Evolutionary conservation across 2,888 invertebrate genomes (phyloP), one percentile per base, ranked within the genome.

Genomic region (Thereva unica): DNA sequence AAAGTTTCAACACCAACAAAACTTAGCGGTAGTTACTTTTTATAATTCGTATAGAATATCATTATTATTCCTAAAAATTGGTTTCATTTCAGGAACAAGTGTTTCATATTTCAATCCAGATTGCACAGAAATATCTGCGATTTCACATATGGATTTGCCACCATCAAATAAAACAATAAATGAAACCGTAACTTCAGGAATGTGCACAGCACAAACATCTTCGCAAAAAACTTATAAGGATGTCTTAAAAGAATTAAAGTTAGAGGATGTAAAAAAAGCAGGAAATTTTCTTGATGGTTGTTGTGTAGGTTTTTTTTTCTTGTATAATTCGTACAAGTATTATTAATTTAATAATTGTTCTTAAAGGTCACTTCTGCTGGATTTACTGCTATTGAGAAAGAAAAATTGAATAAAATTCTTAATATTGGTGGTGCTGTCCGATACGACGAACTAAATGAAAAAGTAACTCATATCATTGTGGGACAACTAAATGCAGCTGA

Each of bases 271-370:
- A 1, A 89, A 89, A 76, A 86, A 85, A 76, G 89, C 89, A 69
- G 94, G 93, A 41, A 83, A 87, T 68, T 94, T 94, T 76, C 85
- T 96, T 66, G 95, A 96, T 82, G 95, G 95, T 56, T 95, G 93
- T 76, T 91, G 89, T 80, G 91, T 92, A 78, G 83, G 85, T 23
- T 9, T n/a, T 9, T 67, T 55, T 61, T 59, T 52, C 7, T 35
- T 23, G 45, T 40, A 23, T 10, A 42, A 54, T 42, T 35, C 37
- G 35, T 47, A 50, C 57, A 54, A 66, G 34, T 67, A 56, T 49
- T 23, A 66, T 61, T 61, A 35, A 52, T 49, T 70, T 56, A 40
- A 3, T 6, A 8, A 44, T 42, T 0, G 45, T 44, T 66, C 65
- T 80, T 77, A 34, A 73, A 89, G 88, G 84, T 92, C 49, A 90